phyloP scores from a whole-genome alignment of 2,888 invertebrate genomes.

The Hecatera dysodea region DNA sequence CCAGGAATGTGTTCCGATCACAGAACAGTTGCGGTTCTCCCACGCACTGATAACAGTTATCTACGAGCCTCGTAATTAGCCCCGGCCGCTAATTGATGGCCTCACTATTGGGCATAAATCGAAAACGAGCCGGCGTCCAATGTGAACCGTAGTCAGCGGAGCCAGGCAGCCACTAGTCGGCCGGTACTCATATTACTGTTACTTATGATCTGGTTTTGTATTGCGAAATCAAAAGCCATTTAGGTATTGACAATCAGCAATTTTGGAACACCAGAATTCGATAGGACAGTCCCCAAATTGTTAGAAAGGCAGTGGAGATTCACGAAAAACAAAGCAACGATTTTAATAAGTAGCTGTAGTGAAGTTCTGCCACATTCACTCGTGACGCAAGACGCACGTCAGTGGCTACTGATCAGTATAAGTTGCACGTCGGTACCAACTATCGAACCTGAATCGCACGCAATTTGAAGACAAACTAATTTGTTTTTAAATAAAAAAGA shows the following conservation, averaged over 20 bases:
- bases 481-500: not conserved
- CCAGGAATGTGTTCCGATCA: conserved; percentile 43
- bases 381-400: no score
- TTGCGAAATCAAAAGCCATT: not conserved
- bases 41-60: conserved; percentile 66
- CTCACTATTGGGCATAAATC: conserved; percentile 10
- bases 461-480: not conserved
- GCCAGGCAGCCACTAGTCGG: not conserved
- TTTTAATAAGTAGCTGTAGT: no score
- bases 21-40: conserved; percentile 45
- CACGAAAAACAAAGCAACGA: not conserved
- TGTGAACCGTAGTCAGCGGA: not conserved
- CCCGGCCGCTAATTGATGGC: conserved; percentile 45
- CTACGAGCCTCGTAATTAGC: conserved; percentile 65
- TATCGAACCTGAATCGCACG: no score
- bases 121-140: not conserved
- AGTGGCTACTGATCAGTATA: no score
- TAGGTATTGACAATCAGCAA: not conserved
- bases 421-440: no score
- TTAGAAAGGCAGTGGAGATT: no score
- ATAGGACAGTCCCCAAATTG: not conserved
- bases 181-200: not conserved
- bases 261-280: not conserved
- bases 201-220: not conserved
- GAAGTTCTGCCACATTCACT: no score